Conservation (phyloP, 2,888 invertebrate species). For the Leucania comma region DNA sequence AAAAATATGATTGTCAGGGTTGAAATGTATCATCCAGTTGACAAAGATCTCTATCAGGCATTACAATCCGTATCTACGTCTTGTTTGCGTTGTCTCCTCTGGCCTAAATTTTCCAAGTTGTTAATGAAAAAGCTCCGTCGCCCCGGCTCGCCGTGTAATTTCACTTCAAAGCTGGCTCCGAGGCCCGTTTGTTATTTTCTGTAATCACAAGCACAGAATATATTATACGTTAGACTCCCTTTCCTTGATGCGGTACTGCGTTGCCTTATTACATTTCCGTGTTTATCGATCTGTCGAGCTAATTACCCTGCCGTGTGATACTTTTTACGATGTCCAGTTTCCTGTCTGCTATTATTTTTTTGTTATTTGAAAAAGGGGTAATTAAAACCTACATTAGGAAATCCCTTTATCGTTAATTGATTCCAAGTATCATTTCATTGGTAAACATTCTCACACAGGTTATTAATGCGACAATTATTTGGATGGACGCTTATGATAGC, state of each 20-base stretch:
- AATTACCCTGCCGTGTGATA: conserved; percentile 38
- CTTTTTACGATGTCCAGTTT: conserved; percentile 31
- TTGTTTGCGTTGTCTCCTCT: conserved; percentile 73
- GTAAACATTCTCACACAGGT: conserved; percentile 14
- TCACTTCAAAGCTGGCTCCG: conserved; percentile 80
- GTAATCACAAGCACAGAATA: conserved; percentile 81
- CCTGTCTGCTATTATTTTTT: conserved; percentile 22
- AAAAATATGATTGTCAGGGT: conserved; percentile 8
- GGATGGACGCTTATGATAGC: conserved; percentile 31
- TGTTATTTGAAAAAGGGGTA: conserved; percentile 16
- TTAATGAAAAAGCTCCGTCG: conserved; percentile 86
- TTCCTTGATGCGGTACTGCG: conserved; percentile 61
- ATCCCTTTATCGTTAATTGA: conserved; percentile 21
- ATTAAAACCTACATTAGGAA: conserved; percentile 25
- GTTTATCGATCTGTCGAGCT: conserved; percentile 40
- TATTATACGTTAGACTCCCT: conserved; percentile 69
- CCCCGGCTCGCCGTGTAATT: conserved; percentile 79
- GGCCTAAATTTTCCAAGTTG: conserved; percentile 85
- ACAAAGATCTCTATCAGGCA: conserved; percentile 57
- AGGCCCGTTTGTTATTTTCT: conserved; percentile 82
- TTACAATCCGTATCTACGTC: conserved; percentile 65
- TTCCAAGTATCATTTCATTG: conserved; percentile 30
- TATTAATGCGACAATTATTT: conserved; percentile 44
- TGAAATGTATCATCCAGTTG: conserved; percentile 44
- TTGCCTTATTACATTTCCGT: conserved; percentile 42